Conservation (phyloP, 1,140 invertebrate species). For the Hyposmocoma kahamanoa region DNA sequence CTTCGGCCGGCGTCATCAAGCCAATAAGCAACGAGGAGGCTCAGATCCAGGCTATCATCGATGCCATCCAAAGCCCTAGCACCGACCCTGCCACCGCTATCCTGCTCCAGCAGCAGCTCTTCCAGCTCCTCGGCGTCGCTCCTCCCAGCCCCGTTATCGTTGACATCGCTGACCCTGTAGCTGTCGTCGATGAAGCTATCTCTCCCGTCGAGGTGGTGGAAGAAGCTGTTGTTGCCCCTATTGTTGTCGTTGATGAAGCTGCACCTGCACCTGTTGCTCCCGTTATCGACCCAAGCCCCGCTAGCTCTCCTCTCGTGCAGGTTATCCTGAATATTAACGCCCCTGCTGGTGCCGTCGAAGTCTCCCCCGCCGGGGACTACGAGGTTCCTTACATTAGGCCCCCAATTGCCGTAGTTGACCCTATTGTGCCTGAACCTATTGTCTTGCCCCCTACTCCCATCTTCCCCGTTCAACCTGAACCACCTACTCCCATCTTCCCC, state of each 20-base stretch:
- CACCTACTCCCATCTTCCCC: too few species aligned
- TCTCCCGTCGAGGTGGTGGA: slow-evolving; percentile 16
- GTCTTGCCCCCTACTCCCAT: too few species aligned
- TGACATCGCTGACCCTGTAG: slow-evolving; percentile 1
- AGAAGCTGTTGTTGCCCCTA: too few species aligned
- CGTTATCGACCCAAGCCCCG: slow-evolving; percentile 5
- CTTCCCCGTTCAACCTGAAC: too few species aligned
- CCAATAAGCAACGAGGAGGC: slow-evolving; percentile 14
- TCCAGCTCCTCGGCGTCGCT: slow-evolving; percentile 25
- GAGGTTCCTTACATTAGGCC: slow-evolving; percentile 10
- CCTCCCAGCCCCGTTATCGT: slow-evolving; percentile 16
- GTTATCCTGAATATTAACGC: slow-evolving; percentile 43
- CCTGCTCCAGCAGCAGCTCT: slow-evolving; percentile 36
- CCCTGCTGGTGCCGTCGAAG: neutral
- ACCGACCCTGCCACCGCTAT: slow-evolving; percentile 49
- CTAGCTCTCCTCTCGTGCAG: slow-evolving; percentile 37
- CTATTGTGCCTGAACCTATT: slow-evolving; percentile 5
- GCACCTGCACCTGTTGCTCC: slow-evolving; percentile 15
- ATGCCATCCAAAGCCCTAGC: slow-evolving; percentile 47
- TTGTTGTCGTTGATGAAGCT: slow-evolving; percentile 5
- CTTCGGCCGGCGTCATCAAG: slow-evolving; percentile 28
- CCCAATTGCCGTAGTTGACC: slow-evolving; percentile 13
- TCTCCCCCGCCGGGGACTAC: neutral
- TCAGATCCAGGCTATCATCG: slow-evolving; percentile 41
- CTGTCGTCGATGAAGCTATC: slow-evolving; percentile 11